Base-by-base conservation (phyloP, 2,797 vertebrate species). In the Xenopus petersii region DNA sequence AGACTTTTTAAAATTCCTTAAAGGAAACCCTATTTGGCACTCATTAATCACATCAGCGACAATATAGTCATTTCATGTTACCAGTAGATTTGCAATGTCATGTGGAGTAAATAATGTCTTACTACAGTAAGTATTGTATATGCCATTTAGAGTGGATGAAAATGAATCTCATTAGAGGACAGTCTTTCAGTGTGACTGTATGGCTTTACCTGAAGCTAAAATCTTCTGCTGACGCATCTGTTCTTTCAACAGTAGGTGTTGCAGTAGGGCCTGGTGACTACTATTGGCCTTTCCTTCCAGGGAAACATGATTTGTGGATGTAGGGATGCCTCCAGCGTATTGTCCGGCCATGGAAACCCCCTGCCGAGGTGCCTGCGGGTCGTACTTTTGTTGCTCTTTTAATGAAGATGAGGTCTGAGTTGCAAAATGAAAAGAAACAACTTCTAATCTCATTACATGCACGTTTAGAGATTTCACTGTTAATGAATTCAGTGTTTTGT, bases 211-310 rank as follows among this genome's bases (percentile, higher is more conserved):
- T 81, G 93, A 83, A 82, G 94, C 93, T 77, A 98, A 92, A 76
- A 97, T 94, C 88, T 97, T 98, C 82, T 98, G 96, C 80, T 98
- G 96, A 73, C 96, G 91, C 90, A 98, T 95, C 86, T 99, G 97
- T 83, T 98, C 96, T 86, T 98, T 98, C 88, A 99, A 84, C 71
- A 99, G 91, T 73, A 98, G 92, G 86, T 99, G 98, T 67, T 99
- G 97, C 80, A 99, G 92, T 49, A 99, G 95, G 67, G 96, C 97
- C 83, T 98, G 97, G 82, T 99, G 98, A 86, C 97, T 97, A 89
- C 94, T 95, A 84, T 93, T 95, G 77, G 94, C 93, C 83, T 98
- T 99, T 67, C 94, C 93, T 80, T 99, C 97, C 79, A 96, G 74
- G 46, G 86, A 49, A n/a, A 85, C 74, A 69, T 92, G 91, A 80